These are phyloP conservation scores for Xenopus petersii DNA, from an alignment of 2,797 vertebrate species.

Conservation along the genomic window DNA sequence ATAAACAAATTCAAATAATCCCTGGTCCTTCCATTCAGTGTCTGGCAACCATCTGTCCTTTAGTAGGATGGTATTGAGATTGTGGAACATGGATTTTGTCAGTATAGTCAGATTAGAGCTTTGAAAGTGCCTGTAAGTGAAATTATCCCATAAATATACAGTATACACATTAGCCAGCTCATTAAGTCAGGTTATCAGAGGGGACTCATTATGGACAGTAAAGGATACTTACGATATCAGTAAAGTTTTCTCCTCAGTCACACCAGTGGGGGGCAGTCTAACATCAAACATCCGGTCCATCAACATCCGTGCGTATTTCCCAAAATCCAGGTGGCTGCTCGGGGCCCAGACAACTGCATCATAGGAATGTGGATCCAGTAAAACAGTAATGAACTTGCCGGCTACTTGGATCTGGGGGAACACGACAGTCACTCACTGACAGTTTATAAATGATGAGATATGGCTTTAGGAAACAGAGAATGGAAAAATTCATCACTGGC, in stretches of 20 bases:
- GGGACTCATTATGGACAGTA: too few relatives aligned
- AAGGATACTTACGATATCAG: conserved; percentile 71
- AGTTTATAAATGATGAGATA: neutral
- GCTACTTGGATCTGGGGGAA: conserved; percentile 74
- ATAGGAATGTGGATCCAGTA: conserved; percentile 82
- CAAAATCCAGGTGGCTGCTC: conserved; percentile 70
- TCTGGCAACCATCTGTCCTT: conserved; percentile 53
- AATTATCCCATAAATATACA: neutral
- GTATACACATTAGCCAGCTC: too few relatives aligned
- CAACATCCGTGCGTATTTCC: conserved; percentile 72
- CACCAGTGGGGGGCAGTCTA: conserved; percentile 68
- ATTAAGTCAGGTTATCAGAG: too few relatives aligned
- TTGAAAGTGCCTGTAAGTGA: conserved; percentile 69
- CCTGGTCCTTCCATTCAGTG: conserved; percentile 71
- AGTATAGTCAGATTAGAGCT: conserved; percentile 65
- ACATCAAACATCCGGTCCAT: conserved; percentile 86
- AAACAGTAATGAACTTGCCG: conserved; percentile 76
- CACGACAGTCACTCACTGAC: neutral
- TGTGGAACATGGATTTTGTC: conserved; percentile 63
- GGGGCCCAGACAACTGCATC: conserved; percentile 71
- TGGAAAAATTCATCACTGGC: too few relatives aligned
- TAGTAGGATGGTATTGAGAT: conserved; percentile 68
- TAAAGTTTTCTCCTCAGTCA: conserved; percentile 63
- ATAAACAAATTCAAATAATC: conserved; percentile 76
- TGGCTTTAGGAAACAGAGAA: too few relatives aligned